Evolutionary conservation across 2,888 invertebrate genomes (phyloP), one percentile per base, ranked within the genome.

Genomic region (Zygaena filipendulae): DNA sequence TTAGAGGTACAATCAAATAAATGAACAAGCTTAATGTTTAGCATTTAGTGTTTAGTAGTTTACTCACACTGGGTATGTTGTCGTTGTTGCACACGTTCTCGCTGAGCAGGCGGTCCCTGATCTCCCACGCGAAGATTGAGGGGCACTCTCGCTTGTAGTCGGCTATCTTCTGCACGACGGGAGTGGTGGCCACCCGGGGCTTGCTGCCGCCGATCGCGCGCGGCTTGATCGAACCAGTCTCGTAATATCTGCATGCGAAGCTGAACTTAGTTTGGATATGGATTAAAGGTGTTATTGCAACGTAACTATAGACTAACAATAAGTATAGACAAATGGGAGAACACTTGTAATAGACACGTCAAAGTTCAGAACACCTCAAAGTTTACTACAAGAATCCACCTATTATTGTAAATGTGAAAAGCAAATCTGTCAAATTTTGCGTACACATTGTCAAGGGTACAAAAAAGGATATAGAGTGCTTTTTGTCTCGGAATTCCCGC

Each of bases 61-160:
- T 81, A 95, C 96, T 95, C 81, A 97, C 97, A 75, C 95, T 95
- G 47, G 97, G 97, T 58, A 97, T 96, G 74, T 96, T 97, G 80
- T 97, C 97, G 77, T 93, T 94, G 77, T 93, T 95, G 86, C 97
- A 97, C 50, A 95, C 92, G 49, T 92, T 93, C 62, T 97, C 97
- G 34, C 92, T 90, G 31, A 97, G 84, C 49, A 97, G 85, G 58
- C 96, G 87, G 60, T 97, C 97, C 29, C 97, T 82, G 62, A 97
- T 97, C 82, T 97, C 97, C 97, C 97, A 97, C 25, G 97, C 97
- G 81, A 97, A 97, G 72, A 97, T 97, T 49, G 95, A 95, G 18
- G 97, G 97, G 70, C 97, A 97, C 69, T 97, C 97, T 29, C 96
- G 82, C 80, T 97, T 97, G 85, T 95, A 97, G 64, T 94, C 92